phyloP scores from a whole-genome alignment of 2,888 invertebrate genomes.

The Lissonota sp. region DNA sequence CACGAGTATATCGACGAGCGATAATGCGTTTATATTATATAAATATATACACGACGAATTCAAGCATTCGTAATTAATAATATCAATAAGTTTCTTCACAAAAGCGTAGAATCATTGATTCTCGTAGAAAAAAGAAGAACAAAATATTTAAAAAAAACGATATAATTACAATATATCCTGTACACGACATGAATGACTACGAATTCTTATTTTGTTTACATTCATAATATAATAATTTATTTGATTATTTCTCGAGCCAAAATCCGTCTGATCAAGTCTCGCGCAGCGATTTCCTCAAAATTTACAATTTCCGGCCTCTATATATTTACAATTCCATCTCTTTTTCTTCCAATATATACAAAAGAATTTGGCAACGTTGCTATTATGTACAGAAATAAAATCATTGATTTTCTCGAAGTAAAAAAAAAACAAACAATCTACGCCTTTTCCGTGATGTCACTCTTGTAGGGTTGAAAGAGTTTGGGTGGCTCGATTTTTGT shows the following conservation, averaged over 20 bases:
- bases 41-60: slow-evolving; percentile 15
- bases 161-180: slow-evolving; percentile 9
- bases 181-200: slow-evolving; percentile 28
- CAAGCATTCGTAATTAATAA: neutral
- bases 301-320: slow-evolving; percentile 8
- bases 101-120: slow-evolving; percentile 25
- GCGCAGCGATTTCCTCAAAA: slow-evolving; percentile 63
- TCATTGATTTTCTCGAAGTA: neutral
- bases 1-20: slow-evolving; percentile 46
- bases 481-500: slow-evolving; percentile 85
- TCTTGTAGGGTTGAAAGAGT: slow-evolving; percentile 91
- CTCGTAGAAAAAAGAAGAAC: neutral
- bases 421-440: slow-evolving; percentile 64
- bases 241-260: neutral
- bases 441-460: slow-evolving; percentile 83
- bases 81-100: neutral
- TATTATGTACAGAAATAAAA: slow-evolving; percentile 34
- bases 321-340: slow-evolving; percentile 43
- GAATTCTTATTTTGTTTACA: slow-evolving; percentile 53
- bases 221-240: slow-evolving; percentile 48
- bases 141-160: slow-evolving; percentile 29
- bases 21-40: slow-evolving; percentile 10
- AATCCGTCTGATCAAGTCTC: slow-evolving; percentile 40
- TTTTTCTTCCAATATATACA: slow-evolving; percentile 20
- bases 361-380: slow-evolving; percentile 20